A percentile compares a stretch with the other conserved stretches of the same genome.
These are phyloP conservation scores for Rhagoletis zephyria DNA, from an alignment of 1,140 invertebrate genomes.

Conservation along the genomic window DNA sequence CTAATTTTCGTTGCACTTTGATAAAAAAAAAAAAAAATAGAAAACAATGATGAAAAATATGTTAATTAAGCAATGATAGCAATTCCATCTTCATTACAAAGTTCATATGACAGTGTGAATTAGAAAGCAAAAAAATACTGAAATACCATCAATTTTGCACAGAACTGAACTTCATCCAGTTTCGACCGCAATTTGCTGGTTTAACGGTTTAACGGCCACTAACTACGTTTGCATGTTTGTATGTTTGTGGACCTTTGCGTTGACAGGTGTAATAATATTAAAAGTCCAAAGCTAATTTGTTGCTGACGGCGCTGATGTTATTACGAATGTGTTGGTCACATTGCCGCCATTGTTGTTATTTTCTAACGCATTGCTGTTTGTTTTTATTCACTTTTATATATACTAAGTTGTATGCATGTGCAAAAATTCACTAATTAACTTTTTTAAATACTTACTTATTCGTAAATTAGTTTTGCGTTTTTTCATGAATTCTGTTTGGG, in stretches of 20 bases:
- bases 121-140: not conserved
- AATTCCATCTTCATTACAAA: conserved; percentile 38
- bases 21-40: not conserved
- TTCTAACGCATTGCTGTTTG: not conserved
- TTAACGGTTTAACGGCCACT: not conserved
- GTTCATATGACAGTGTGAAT: not conserved
- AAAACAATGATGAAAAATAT: not conserved
- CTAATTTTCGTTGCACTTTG: not conserved
- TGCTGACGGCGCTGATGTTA: conserved; percentile 5
- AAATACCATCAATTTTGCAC: not conserved
- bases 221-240: not conserved
- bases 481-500: not conserved
- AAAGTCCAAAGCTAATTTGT: conserved; percentile 49
- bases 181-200: conserved; percentile 15
- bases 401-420: not conserved
- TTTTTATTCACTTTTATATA: not conserved
- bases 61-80: not conserved
- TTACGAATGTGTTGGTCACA: not conserved
- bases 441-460: conserved; percentile 18
- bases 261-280: conserved; percentile 47
- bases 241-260: not conserved
- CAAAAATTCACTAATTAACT: conserved; percentile 49
- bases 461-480: conserved; percentile 22
- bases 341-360: not conserved
- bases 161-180: not conserved